These are phyloP conservation scores for Julus scandinavius DNA, from an alignment of 2,888 invertebrate genomes.

Conservation along the genomic window DNA sequence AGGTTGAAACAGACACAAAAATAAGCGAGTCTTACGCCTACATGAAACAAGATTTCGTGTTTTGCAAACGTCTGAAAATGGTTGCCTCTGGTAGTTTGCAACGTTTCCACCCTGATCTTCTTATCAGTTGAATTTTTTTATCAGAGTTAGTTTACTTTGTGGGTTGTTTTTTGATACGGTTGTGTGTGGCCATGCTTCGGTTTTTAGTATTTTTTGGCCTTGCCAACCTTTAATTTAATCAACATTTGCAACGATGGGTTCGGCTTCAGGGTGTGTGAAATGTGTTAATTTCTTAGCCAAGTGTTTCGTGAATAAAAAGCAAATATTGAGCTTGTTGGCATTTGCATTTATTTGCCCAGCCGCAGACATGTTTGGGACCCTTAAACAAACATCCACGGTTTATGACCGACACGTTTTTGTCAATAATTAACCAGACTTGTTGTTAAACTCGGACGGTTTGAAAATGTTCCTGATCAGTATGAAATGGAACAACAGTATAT, in stretches of 20 bases:
- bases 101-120: not conserved
- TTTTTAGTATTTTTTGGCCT: not conserved
- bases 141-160: not conserved
- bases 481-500: too few species aligned
- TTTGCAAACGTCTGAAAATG: not conserved
- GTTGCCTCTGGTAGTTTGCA: not conserved
- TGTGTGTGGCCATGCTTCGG: not conserved
- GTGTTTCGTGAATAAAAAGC: not conserved
- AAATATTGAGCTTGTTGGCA: not conserved
- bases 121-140: not conserved
- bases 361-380: not conserved
- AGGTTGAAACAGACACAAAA: not conserved
- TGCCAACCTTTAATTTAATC: not conserved
- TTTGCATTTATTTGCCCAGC: not conserved
- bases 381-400: not conserved
- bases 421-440: too few species aligned
- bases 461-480: too few species aligned
- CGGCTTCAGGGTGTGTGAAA: not conserved
- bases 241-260: not conserved
- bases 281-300: not conserved
- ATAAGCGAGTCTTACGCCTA: not conserved
- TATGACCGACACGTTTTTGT: too few species aligned
- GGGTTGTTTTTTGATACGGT: constrained; percentile 5
- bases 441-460: too few species aligned
- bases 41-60: not conserved